Conservation (phyloP, 2,888 invertebrate species). For the Meteorus cinctellus region DNA sequence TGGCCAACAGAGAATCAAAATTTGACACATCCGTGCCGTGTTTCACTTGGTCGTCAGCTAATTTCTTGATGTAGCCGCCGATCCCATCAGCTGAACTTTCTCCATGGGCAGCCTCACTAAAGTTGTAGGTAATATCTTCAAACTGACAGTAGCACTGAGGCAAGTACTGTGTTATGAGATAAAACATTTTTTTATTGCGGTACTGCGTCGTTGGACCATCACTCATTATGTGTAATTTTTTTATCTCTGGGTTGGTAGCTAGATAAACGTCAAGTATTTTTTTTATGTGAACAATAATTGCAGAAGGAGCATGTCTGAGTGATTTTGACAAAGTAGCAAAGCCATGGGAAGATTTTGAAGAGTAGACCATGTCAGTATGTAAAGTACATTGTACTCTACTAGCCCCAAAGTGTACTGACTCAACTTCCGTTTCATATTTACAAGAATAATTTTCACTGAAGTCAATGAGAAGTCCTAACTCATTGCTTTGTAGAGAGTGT, state of each 20-base stretch:
- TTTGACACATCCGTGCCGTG: conserved; percentile 42
- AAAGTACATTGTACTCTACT: conserved; percentile 42
- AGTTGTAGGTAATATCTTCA: conserved; percentile 43
- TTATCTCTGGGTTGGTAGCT: conserved; percentile 32
- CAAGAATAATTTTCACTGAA: conserved; percentile 49
- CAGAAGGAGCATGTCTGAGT: conserved; percentile 45
- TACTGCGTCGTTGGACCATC: conserved; percentile 50
- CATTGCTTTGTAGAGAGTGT: conserved; percentile 20
- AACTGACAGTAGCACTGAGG: conserved; percentile 42
- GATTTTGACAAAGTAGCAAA: conserved; percentile 48
- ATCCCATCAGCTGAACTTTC: conserved; percentile 48
- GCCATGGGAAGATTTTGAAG: conserved; percentile 40
- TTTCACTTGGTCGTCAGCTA: conserved; percentile 47
- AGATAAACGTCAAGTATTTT: conserved; percentile 41
- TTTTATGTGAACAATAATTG: conserved; percentile 44
- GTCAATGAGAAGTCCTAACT: conserved; percentile 44
- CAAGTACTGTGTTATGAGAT: conserved; percentile 43
- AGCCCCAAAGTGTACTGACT: conserved; percentile 49
- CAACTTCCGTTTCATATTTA: conserved; percentile 48
- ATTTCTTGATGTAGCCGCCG: conserved; percentile 42
- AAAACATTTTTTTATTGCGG: conserved; percentile 46
- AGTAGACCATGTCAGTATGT: conserved; percentile 48
- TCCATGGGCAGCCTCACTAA: conserved; percentile 45
- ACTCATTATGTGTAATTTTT: conserved; percentile 42
- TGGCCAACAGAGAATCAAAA: conserved; percentile 41